Conservation (phyloP, 2,113 vertebrate species). For the Lepidothrix coronata region DNA sequence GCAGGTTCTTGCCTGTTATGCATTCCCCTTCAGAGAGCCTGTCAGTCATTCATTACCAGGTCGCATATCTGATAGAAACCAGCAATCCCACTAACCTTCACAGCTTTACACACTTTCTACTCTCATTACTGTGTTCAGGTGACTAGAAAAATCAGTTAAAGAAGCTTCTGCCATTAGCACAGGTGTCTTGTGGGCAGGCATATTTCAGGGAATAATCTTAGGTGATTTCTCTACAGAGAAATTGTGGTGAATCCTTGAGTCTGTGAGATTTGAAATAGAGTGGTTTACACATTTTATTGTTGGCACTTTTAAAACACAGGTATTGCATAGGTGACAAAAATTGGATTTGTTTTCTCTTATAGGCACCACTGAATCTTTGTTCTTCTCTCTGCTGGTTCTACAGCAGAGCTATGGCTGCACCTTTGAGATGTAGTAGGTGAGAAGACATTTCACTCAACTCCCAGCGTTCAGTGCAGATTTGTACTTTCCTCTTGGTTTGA, state of each 20-base stretch:
- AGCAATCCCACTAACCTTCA: neutral
- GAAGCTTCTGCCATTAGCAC: neutral
- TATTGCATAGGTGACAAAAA: neutral
- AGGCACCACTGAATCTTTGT: neutral
- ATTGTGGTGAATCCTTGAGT: neutral
- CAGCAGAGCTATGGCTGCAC: neutral
- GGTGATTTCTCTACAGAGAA: neutral
- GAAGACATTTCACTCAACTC: neutral
- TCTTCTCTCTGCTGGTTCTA: neutral
- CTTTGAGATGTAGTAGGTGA: neutral
- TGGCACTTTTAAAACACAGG: neutral
- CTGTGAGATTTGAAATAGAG: neutral
- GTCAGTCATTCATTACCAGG: constrained; percentile 27
- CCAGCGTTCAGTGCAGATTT: neutral
- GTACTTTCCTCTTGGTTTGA: neutral
- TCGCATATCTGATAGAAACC: neutral
- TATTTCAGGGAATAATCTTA: neutral
- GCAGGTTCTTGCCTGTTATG: neutral
- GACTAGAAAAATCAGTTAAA: neutral
- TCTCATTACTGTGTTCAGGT: neutral
- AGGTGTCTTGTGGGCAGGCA: neutral
- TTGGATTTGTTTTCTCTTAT: neutral
- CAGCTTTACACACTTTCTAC: neutral
- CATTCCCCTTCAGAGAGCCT: neutral
- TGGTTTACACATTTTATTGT: neutral